Conservation (phyloP, 2,797 vertebrate species). For the Poliocrania exsul region DNA sequence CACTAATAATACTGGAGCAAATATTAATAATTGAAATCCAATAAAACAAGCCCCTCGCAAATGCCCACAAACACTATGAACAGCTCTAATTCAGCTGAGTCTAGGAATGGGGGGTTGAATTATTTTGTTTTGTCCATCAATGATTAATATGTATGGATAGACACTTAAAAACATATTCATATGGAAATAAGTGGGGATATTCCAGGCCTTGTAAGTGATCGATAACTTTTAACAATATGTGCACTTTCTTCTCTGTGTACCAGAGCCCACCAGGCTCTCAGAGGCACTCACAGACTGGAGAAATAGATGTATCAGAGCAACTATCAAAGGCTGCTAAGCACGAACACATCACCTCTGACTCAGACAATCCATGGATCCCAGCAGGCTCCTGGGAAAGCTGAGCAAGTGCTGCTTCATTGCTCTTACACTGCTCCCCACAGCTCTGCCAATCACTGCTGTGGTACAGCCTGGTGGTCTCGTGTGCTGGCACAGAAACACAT, state of each 20-base stretch:
- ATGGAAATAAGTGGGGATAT: neutral
- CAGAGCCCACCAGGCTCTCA: neutral
- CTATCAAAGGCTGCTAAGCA: neutral
- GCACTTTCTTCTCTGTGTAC: neutral
- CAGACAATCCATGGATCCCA: neutral
- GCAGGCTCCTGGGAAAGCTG: neutral
- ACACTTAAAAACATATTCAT: neutral
- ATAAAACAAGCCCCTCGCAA: neutral
- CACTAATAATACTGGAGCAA: slow-evolving; percentile 9
- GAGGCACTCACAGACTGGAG: neutral
- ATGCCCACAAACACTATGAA: neutral
- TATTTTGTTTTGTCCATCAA: neutral
- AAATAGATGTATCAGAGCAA: neutral
- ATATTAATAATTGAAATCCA: slow-evolving; percentile 52
- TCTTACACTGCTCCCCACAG: neutral
- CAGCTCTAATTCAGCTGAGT: neutral
- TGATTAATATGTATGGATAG: neutral
- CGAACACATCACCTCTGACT: neutral
- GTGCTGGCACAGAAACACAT: neutral
- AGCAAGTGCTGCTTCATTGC: neutral
- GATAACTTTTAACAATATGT: neutral
- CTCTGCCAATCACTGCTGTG: neutral
- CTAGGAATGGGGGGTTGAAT: neutral
- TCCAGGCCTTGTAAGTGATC: neutral
- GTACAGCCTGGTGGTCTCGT: neutral